Evolutionary conservation across 2,888 invertebrate species (phyloP), one percentile per base, ranked within the genome.

Genomic region (Tipula lateralis): DNA sequence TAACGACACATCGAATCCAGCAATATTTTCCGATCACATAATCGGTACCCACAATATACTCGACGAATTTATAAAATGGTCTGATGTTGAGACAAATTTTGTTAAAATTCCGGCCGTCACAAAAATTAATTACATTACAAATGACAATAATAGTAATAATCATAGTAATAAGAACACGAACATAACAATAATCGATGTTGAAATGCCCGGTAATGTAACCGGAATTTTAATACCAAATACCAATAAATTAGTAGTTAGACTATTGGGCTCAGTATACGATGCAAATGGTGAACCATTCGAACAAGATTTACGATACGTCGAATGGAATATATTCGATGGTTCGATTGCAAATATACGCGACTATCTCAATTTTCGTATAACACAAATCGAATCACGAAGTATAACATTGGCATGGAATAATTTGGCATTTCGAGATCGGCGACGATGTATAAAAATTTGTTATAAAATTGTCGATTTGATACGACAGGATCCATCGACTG

Each of bases 231-330:
- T 90, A 84, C 88, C 88, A 83, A 89, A 89, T 82, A 88, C 88
- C 32, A 87, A 86, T 4, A 88, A 88, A 39, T 87, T 90, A 9
- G 88, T 88, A 86, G 87, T 90, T 86, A 87, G 90, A 5, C 88
- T 90, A 32, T 87, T 90, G 5, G 87, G 89, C 80, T 88, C 90
- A 4, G 89, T 90, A 29, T 86, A 87, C 30, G 89, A 89, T 85
- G 89, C 89, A 85, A 44, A 85, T 24, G 85, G 83, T 0, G 89
- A 90, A 86, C 86, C 88, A 83, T 86, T 90, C 7, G 87, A 87
- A 1, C 90, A 89, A 86, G 89, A 90, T 86, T 88, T 89, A 87
- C 88, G 88, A 85, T 89, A 89, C 86, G 88, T 90, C 12, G 89
- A 90, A 86, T 90, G 90, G 90, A 90, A 90, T 87, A 89, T 87